Evolutionary conservation across 2,888 invertebrate species (phyloP).

Genomic region (Germaria angustata): DNA sequence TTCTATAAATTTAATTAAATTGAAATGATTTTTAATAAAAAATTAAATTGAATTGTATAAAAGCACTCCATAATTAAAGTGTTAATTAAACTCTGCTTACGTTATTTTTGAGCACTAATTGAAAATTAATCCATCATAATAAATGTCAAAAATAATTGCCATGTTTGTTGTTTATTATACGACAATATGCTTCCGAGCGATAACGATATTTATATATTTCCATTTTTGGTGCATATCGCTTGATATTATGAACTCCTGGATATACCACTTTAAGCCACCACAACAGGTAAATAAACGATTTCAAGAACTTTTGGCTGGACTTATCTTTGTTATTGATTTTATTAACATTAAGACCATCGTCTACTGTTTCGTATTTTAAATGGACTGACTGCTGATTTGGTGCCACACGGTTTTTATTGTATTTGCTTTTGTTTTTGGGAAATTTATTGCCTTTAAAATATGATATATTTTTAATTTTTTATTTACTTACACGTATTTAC

Average conservation of each 20-base stretch:
- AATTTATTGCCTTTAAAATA: constrained; percentile 57
- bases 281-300: background rate
- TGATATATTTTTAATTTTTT: constrained; percentile 66
- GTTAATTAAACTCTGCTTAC: background rate
- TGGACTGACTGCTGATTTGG: background rate
- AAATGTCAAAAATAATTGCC: constrained; percentile 73
- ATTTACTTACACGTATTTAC: constrained; percentile 43
- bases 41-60: background rate
- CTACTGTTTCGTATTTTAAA: background rate
- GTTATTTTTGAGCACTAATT: constrained; percentile 71
- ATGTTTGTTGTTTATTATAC: constrained; percentile 50
- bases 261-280: background rate
- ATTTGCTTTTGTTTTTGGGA: constrained; percentile 8
- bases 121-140: constrained; percentile 79
- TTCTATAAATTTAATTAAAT: too few species aligned
- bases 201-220: constrained; percentile 39
- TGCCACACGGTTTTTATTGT: background rate
- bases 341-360: background rate
- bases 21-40: background rate
- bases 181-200: background rate
- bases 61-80: background rate
- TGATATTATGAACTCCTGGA: background rate
- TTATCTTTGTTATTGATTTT: constrained; percentile 17
- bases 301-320: background rate
- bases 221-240: background rate